Evolutionary conservation across 2,888 invertebrate genomes (phyloP).

Genomic region (Rhagophthalmus giganteus): DNA sequence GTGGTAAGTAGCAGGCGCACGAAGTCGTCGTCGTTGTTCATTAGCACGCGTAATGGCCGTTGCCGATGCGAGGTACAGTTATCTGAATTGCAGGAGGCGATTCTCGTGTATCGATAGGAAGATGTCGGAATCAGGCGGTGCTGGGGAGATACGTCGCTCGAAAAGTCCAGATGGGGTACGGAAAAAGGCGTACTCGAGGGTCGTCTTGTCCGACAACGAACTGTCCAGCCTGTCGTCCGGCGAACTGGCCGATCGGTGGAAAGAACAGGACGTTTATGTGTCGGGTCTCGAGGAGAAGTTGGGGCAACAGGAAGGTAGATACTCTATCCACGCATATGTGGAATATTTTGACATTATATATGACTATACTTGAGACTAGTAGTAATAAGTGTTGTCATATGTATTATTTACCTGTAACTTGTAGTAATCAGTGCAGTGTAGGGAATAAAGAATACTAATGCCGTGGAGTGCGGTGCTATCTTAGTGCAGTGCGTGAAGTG

Average conservation of each 20-base stretch:
- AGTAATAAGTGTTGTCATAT: conserved; percentile 32
- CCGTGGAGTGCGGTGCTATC: conserved; percentile 27
- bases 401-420: conserved; percentile 27
- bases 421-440: conserved; percentile 36
- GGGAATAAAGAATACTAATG: conserved; percentile 20
- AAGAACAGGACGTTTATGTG: conserved; percentile 75
- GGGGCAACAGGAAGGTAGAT: conserved; percentile 77
- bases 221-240: conserved; percentile 65
- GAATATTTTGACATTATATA: conserved; percentile 39
- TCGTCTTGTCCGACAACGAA: conserved; percentile 67
- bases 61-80: not conserved
- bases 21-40: not conserved
- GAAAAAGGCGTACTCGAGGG: conserved; percentile 57
- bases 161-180: conserved; percentile 59
- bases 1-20: not conserved
- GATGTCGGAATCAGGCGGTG: conserved; percentile 46
- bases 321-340: conserved; percentile 51
- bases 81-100: conserved; percentile 15
- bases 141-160: conserved; percentile 46
- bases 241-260: conserved; percentile 72
- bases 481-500: conserved; percentile 19
- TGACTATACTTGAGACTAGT: conserved; percentile 39
- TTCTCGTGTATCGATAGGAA: conserved; percentile 11
- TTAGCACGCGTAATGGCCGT: not conserved
- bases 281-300: conserved; percentile 74